These are phyloP conservation scores for Sinosuthora webbiana DNA, from an alignment of 2,113 vertebrate genomes.

Conservation along the genomic window DNA sequence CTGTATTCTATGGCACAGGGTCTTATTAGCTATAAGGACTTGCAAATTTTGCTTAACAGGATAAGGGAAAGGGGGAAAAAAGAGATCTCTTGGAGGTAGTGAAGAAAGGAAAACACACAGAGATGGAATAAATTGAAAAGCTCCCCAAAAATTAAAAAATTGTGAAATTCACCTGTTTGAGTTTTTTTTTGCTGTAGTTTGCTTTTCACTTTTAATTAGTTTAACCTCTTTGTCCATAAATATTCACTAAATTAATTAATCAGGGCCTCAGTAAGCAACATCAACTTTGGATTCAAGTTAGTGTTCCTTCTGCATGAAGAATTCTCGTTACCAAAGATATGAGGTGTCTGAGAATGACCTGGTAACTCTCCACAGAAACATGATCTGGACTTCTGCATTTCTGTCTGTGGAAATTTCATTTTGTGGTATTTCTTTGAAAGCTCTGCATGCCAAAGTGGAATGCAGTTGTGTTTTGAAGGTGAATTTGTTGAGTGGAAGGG, in stretches of 20 bases:
- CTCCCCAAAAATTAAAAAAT: background rate
- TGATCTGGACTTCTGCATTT: background rate
- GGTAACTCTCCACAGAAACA: background rate
- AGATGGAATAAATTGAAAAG: background rate
- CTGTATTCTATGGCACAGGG: background rate
- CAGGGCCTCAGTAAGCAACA: background rate
- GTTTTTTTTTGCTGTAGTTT: background rate
- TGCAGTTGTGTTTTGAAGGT: background rate
- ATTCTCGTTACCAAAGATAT: background rate
- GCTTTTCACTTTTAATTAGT: background rate
- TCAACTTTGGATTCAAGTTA: background rate
- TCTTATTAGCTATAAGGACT: background rate
- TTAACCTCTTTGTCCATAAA: background rate
- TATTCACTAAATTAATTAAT: background rate
- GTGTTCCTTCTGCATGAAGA: background rate
- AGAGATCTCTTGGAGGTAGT: background rate
- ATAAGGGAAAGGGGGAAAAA: background rate
- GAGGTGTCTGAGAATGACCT: background rate
- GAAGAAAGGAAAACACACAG: background rate
- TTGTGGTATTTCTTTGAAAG: background rate
- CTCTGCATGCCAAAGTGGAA: background rate
- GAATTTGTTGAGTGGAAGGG: background rate
- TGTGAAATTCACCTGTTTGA: background rate
- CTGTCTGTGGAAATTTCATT: background rate
- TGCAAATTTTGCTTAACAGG: background rate